Base-by-base conservation (phyloP, 1,140 invertebrate genomes). In the Zaprionus inermis region DNA sequence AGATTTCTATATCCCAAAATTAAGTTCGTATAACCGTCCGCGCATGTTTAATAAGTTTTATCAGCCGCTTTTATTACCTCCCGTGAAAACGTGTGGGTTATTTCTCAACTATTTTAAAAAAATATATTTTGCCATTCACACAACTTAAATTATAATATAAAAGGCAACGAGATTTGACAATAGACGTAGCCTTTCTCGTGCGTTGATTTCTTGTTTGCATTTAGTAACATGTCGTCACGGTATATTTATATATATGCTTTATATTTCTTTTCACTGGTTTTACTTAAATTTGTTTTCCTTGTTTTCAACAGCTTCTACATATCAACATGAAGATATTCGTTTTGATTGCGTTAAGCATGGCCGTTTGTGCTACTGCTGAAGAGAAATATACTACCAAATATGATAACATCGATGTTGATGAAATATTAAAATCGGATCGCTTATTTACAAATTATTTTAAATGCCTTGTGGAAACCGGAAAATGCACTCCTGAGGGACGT, bases 311-410 rank as follows among this genome's bases (percentile, higher is more conserved):
- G 63, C 11, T 57, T n/a, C 38, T 16, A 44, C n/a, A 14, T 38
- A 18, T 28, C 51, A 75, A 79, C 11, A 84, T 89, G 72, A 91
- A 84, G 68, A 20, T 68, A 20, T 16, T 76, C 12, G 24, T 78
- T n/a, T 22, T 90, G 11, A 7, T 90, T 12, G 64, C 72, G 11
- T 58, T 94, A n/a, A 91, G 92, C 22, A 59, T 94, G 44, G 92
- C 91, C 0, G 38, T 44, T 6, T 91, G 92, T 60, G 88, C 91
- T n/a, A 69, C 79, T 28, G 93, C 93, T 2, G 92, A 92, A 0
- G 93, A 94, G 0, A 94, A 94, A 71, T 97, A 97, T 81, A 95
- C 95, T 0, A 94, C 93, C 18, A 96, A 95, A 91, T 97, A 94
- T 79, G 96, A 97, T 85, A 95, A 95, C 74, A 92, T 97, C 32